Evolutionary conservation across 2,797 vertebrate genomes (phyloP).

Genomic region (Pantherophis vulpinus): DNA sequence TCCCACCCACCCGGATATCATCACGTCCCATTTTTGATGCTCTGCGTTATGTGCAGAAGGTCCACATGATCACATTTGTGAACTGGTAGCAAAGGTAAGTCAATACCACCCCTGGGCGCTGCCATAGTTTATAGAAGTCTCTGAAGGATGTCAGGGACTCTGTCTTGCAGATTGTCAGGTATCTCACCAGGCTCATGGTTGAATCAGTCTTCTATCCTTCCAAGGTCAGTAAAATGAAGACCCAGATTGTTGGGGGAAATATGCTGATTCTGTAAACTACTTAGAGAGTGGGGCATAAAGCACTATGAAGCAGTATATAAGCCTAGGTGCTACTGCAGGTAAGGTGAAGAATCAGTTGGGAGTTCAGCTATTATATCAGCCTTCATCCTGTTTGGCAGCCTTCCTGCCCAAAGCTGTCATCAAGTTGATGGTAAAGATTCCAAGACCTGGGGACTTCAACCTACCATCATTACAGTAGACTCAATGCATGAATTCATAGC

Average conservation of each 20-base stretch:
- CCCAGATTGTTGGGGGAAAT: no score
- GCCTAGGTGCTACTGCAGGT: not conserved
- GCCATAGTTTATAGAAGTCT: not conserved
- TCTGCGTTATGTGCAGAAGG: no score
- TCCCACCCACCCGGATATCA: no score
- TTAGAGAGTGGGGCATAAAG: no score
- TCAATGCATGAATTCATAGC: not conserved
- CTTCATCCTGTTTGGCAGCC: not conserved
- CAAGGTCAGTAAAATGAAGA: no score
- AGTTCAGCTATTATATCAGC: not conserved
- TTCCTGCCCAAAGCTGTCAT: not conserved
- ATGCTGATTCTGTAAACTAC: no score
- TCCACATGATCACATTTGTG: no score
- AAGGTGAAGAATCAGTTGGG: not conserved
- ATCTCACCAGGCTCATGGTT: not conserved
- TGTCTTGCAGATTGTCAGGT: not conserved
- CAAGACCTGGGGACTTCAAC: not conserved
- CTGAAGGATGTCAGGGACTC: not conserved
- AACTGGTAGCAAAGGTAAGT: no score
- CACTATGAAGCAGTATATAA: no score
- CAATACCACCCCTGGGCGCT: no score
- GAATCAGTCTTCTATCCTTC: no score
- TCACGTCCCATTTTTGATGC: no score
- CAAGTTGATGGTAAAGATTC: not conserved
- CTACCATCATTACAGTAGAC: not conserved